Evolutionary conservation across 2,797 vertebrate genomes (phyloP).

Genomic region (Periophthalmus magnuspinnatus): DNA sequence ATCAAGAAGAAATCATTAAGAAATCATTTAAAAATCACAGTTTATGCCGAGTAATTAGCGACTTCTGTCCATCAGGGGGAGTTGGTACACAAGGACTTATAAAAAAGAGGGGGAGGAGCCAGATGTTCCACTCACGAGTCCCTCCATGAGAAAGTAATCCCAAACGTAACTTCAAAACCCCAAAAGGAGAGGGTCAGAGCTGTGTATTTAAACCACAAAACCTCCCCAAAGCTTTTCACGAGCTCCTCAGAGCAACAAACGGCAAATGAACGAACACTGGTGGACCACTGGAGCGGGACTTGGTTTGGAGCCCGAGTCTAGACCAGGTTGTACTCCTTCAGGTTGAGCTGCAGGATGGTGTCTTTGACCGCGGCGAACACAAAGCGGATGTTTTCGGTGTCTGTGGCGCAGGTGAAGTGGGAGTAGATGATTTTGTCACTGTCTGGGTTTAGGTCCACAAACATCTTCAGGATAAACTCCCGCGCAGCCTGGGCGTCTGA

Average conservation of each 20-base stretch:
- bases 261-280: slow-evolving; percentile 94
- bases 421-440: slow-evolving; percentile 98
- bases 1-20: slow-evolving; percentile 58
- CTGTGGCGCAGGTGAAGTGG: slow-evolving; percentile 96
- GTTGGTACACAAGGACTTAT: slow-evolving; percentile 19
- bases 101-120: slow-evolving; percentile 42
- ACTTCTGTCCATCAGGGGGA: slow-evolving; percentile 69
- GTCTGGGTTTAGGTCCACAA: slow-evolving; percentile 96
- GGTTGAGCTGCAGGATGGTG: slow-evolving; percentile 95
- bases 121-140: slow-evolving; percentile 26
- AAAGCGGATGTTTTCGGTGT: slow-evolving; percentile 96
- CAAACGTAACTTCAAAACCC: slow-evolving; percentile 31
- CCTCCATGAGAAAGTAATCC: slow-evolving; percentile 14
- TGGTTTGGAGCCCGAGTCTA: slow-evolving; percentile 49
- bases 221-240: slow-evolving; percentile 20
- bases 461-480: slow-evolving; percentile 97
- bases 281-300: no score
- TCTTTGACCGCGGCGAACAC: slow-evolving; percentile 97
- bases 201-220: slow-evolving; percentile 79
- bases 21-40: slow-evolving; percentile 82
- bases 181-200: slow-evolving; percentile 64
- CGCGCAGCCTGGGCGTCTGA: slow-evolving; percentile 78
- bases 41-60: slow-evolving; percentile 64
- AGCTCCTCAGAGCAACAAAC: slow-evolving; percentile 76
- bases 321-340: slow-evolving; percentile 97